Evolutionary conservation across 2,888 invertebrate species (phyloP).

Genomic region (Cantharis rufa): DNA sequence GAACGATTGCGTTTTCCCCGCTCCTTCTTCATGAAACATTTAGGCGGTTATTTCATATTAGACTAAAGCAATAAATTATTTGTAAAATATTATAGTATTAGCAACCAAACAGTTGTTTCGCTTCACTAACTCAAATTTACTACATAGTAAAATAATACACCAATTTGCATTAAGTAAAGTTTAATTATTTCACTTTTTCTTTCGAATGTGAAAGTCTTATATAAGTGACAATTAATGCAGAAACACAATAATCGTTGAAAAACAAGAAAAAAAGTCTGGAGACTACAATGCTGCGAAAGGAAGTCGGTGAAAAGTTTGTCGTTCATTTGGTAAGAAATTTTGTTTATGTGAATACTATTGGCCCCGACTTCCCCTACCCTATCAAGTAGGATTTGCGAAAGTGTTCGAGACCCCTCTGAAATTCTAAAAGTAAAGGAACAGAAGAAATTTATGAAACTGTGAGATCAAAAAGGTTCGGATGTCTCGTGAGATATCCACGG

Average conservation of each 20-base stretch:
- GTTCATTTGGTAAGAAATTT: neutral
- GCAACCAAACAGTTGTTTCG: neutral
- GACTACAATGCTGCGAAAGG: neutral
- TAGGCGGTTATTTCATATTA: neutral
- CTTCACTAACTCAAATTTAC: neutral
- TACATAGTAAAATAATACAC: neutral
- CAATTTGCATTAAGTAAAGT: neutral
- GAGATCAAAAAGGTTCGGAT: neutral
- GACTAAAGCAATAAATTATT: constrained; percentile 1
- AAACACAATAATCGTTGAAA: neutral
- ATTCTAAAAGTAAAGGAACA: neutral
- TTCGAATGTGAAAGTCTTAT: neutral
- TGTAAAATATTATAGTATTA: constrained; percentile 1
- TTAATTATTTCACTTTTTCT: neutral
- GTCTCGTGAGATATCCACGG: neutral
- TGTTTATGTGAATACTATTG: neutral
- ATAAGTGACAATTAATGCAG: neutral
- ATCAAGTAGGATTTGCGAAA: neutral
- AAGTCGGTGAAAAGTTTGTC: neutral
- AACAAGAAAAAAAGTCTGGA: neutral
- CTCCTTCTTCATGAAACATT: neutral
- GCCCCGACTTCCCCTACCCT: neutral
- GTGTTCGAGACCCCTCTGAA: neutral
- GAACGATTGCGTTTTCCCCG: neutral
- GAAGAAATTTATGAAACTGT: neutral